These are phyloP conservation scores for Pangasius mekongensis DNA, from an alignment of 2,797 vertebrate genomes.

Conservation along the genomic window DNA sequence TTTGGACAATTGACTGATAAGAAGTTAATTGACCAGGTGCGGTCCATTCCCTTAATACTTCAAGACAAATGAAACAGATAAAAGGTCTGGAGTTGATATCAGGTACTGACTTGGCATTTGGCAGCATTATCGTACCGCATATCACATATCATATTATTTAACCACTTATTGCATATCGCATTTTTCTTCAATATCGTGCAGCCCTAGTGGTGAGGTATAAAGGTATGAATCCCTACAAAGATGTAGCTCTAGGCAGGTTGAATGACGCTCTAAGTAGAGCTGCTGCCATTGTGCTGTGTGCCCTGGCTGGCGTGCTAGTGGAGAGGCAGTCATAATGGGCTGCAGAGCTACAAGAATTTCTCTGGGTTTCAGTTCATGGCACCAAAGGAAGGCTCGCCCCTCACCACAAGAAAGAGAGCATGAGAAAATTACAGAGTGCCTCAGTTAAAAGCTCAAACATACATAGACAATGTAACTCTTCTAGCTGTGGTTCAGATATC, in stretches of 20 bases:
- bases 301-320: constrained; percentile 33
- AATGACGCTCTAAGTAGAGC: not conserved
- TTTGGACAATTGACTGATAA: too few relatives aligned
- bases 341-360: constrained; percentile 56
- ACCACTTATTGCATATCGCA: too few relatives aligned
- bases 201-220: not conserved
- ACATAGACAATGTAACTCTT: constrained; percentile 68
- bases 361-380: constrained; percentile 65
- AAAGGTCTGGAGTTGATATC: too few relatives aligned
- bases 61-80: too few relatives aligned
- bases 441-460: constrained; percentile 77
- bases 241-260: not conserved
- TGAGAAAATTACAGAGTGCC: constrained; percentile 82
- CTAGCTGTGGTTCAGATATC: constrained; percentile 57
- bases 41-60: too few relatives aligned
- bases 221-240: not conserved
- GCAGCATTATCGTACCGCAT: too few relatives aligned
- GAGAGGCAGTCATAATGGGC: constrained; percentile 48
- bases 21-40: too few relatives aligned
- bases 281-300: constrained; percentile 15
- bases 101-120: too few relatives aligned
- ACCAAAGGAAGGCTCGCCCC: constrained; percentile 73
- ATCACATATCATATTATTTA: too few relatives aligned
- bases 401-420: constrained; percentile 80
- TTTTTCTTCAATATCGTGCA: too few relatives aligned